A percentile compares a stretch with the other conserved stretches of the same genome.
phyloP scores from a whole-genome alignment of 2,888 invertebrate species.

The Mesorhabditis belari region DNA sequence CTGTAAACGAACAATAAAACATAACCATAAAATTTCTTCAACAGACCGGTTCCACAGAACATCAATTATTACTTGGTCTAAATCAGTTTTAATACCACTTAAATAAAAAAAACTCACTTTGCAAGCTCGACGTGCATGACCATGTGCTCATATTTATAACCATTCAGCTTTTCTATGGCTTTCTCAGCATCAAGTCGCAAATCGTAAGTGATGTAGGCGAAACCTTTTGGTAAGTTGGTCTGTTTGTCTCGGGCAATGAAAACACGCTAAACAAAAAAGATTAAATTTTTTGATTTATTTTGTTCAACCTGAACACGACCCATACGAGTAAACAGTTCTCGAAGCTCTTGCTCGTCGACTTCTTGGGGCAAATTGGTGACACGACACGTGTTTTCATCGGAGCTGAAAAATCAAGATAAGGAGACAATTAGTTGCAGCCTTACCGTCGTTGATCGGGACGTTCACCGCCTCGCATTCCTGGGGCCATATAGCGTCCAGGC shows the following conservation, averaged over 20 bases:
- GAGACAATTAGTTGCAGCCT: neutral
- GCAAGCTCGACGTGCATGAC: conserved; percentile 73
- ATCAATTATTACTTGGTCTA: neutral
- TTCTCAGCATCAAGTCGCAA: conserved; percentile 63
- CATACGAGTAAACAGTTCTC: conserved; percentile 86
- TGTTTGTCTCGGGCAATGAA: conserved; percentile 84
- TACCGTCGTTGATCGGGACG: conserved; percentile 6
- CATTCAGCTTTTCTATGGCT: conserved; percentile 68
- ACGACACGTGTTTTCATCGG: conserved; percentile 72
- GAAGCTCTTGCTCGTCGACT: conserved; percentile 82
- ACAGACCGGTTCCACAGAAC: no score
- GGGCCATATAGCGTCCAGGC: conserved; percentile 11
- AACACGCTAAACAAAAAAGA: conserved; percentile 67
- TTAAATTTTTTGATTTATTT: no score
- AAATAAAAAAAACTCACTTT: conserved; percentile 13
- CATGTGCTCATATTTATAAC: conserved; percentile 69
- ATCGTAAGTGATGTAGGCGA: conserved; percentile 95
- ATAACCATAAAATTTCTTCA: no score
- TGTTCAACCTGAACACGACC: conserved; percentile 62
- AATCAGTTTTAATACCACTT: neutral
- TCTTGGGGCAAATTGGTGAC: conserved; percentile 95
- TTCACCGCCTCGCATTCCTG: conserved; percentile 10
- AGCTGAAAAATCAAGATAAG: conserved; percentile 11
- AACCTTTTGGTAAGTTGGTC: conserved; percentile 67
- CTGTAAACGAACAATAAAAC: no score